phyloP scores from a whole-genome alignment of 2,797 vertebrate species.

The Channallabes apus region DNA sequence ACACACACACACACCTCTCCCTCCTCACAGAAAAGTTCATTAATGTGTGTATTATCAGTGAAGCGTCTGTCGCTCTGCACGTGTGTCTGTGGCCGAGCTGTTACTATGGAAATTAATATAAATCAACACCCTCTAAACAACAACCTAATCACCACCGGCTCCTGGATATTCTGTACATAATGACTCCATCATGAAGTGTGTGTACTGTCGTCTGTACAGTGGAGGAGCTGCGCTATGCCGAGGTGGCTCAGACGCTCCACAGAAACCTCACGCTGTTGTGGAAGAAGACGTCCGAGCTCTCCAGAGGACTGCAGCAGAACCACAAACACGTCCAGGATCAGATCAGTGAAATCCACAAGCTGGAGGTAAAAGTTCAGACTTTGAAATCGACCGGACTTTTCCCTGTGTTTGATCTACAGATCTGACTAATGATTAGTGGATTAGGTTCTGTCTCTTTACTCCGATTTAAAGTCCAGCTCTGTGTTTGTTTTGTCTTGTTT shows the following conservation, averaged over 20 bases:
- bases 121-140: neutral
- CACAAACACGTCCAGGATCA: slow-evolving; percentile 53
- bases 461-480: slow-evolving; percentile 45
- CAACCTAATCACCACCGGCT: no score
- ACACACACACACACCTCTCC: no score
- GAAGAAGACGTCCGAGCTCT: slow-evolving; percentile 53
- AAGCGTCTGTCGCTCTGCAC: neutral
- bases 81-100: neutral
- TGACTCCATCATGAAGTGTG: neutral
- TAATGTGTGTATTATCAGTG: neutral
- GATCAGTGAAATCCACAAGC: slow-evolving; percentile 57
- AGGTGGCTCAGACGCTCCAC: slow-evolving; percentile 48
- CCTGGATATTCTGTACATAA: neutral
- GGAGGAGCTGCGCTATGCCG: slow-evolving; percentile 62
- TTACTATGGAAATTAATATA: neutral
- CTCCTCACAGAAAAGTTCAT: neutral
- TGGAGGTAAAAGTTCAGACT: slow-evolving; percentile 62
- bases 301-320: slow-evolving; percentile 51
- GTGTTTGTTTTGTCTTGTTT: slow-evolving; percentile 47
- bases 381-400: neutral
- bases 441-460: slow-evolving; percentile 39
- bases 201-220: slow-evolving; percentile 55
- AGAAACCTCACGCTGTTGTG: slow-evolving; percentile 60
- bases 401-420: neutral
- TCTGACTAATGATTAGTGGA: slow-evolving; percentile 21